phyloP scores from a whole-genome alignment of 2,113 vertebrate species.

The Oryzias javanicus region DNA sequence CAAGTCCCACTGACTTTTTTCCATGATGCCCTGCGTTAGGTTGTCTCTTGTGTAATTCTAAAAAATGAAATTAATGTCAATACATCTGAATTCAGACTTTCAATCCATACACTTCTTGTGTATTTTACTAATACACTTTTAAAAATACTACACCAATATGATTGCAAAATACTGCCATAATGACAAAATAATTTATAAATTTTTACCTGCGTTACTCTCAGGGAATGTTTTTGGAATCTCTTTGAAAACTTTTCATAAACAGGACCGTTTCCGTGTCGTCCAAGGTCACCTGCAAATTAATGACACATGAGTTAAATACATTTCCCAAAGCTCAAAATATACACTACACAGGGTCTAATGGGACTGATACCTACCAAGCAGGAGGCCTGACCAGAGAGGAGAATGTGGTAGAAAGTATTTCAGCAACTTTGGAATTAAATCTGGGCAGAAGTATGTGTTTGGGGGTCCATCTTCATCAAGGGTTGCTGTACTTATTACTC shows the following conservation, averaged over 20 bases:
- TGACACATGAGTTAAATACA: not conserved
- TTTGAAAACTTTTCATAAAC: not conserved
- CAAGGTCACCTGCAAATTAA: not conserved
- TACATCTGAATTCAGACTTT: not conserved
- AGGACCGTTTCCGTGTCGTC: not conserved
- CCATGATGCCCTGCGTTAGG: not conserved
- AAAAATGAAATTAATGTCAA: not conserved
- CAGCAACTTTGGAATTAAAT: not conserved
- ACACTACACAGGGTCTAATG: not conserved
- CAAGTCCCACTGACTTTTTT: not conserved
- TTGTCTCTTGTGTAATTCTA: not conserved
- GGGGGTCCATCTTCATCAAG: not conserved
- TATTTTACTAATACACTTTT: too few relatives aligned
- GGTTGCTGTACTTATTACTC: not conserved
- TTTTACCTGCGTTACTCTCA: not conserved
- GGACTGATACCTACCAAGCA: not conserved
- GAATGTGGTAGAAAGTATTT: not conserved
- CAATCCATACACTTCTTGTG: not conserved
- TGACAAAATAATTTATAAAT: not conserved
- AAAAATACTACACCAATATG: too few relatives aligned
- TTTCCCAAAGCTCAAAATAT: not conserved
- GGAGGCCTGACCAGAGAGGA: not conserved
- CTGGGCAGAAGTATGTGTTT: not conserved
- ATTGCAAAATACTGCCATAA: not conserved
- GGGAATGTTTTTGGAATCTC: not conserved